Evolutionary conservation across 2,113 vertebrate species (phyloP).

Genomic region (Chaenogobius annularis): DNA sequence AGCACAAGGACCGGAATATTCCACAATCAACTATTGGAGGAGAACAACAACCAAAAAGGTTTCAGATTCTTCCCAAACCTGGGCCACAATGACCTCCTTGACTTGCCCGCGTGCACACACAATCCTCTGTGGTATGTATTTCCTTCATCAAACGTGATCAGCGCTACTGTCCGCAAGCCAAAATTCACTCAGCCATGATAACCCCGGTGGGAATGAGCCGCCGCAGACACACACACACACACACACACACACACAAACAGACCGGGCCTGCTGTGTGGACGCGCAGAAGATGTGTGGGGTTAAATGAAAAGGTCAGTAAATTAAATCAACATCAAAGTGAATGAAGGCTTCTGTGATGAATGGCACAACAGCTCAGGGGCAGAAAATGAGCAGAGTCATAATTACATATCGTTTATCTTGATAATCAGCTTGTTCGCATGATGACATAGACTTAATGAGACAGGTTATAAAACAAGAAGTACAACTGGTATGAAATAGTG

Average conservation of each 20-base stretch:
- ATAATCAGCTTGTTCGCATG: constrained; percentile 14
- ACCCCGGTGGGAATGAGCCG: constrained; percentile 15
- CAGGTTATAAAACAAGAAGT: background rate
- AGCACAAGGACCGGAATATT: background rate
- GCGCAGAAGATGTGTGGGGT: constrained; percentile 27
- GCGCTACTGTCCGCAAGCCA: constrained; percentile 42
- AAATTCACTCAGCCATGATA: constrained; percentile 52
- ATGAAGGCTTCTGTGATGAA: constrained; percentile 30
- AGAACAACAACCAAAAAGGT: background rate
- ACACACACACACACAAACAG: constrained; percentile 6
- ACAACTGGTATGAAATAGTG: background rate
- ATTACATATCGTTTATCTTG: constrained; percentile 33
- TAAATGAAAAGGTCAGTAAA: constrained; percentile 64
- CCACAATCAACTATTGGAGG: background rate
- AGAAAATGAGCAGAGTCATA: constrained; percentile 20
- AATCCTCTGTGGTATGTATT: constrained; percentile 52
- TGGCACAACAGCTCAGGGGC: constrained; percentile 5
- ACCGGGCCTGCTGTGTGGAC: constrained; percentile 1
- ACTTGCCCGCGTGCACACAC: background rate
- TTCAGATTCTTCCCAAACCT: background rate
- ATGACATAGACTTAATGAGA: constrained; percentile 28
- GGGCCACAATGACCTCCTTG: constrained; percentile 18
- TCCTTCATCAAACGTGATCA: constrained; percentile 61
- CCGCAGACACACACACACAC: background rate
- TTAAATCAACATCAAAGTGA: constrained; percentile 55